These are phyloP conservation scores for Heliconius hermathena DNA, from an alignment of 1,140 invertebrate species.

Conservation along the genomic window DNA sequence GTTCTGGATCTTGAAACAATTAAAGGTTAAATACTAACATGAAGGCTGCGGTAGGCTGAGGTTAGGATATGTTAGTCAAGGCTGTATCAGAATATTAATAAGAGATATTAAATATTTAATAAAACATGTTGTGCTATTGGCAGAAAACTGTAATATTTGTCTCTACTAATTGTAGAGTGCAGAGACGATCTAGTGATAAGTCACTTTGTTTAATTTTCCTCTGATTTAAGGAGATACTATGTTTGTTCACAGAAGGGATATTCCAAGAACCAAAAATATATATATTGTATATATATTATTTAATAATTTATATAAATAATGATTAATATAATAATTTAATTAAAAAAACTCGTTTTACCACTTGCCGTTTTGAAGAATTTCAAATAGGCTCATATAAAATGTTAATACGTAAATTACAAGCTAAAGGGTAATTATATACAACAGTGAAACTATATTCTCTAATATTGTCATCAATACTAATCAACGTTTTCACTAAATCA, in stretches of 20 bases:
- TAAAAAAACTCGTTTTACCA: no score
- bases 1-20: constrained; percentile 42
- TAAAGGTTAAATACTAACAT: constrained; percentile 40
- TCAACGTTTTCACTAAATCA: constrained; percentile 1
- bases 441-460: neutral
- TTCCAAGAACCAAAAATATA: no score
- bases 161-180: no score
- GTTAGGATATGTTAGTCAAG: constrained; percentile 20
- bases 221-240: no score
- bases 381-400: neutral
- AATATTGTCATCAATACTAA: constrained; percentile 5
- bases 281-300: no score
- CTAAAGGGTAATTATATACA: neutral
- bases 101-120: neutral
- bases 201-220: no score
- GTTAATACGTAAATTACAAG: neutral
- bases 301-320: no score
- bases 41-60: constrained; percentile 29
- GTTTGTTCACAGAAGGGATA: no score
- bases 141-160: no score
- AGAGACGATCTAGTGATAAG: no score
- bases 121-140: neutral
- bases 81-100: neutral
- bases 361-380: no score
- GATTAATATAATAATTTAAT: no score